phyloP scores from a whole-genome alignment of 1,140 invertebrate species.

The Drosophila pseudoananassae region DNA sequence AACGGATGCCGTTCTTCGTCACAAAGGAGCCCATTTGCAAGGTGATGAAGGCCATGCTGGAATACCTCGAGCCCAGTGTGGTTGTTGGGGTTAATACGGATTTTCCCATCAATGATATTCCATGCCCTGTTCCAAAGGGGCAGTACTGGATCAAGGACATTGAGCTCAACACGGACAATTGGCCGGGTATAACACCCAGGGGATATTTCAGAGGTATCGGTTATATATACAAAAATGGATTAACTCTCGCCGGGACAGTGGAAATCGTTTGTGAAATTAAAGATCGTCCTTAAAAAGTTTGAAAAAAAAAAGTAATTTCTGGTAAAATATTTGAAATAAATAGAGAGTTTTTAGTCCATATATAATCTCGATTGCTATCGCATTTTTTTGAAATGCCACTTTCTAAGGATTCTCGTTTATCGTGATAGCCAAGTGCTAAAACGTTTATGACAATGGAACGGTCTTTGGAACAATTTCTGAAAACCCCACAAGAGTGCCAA shows the following conservation, averaged over 20 bases:
- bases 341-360: too few relatives aligned
- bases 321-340: background rate
- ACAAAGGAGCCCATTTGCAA: background rate
- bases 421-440: constrained; percentile 26
- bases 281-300: background rate
- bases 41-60: background rate
- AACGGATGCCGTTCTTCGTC: background rate
- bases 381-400: background rate
- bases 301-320: too few relatives aligned
- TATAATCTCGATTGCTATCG: background rate
- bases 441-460: constrained; percentile 10
- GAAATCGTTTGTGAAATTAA: constrained; percentile 3
- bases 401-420: background rate
- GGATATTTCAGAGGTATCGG: background rate
- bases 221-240: background rate
- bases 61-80: background rate
- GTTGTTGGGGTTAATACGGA: background rate
- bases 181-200: background rate
- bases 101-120: background rate
- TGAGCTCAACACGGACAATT: background rate
- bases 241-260: background rate
- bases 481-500: constrained; percentile 27
- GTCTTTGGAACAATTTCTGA: background rate
- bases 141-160: background rate
- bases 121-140: background rate